These are phyloP conservation scores for Esox masquinongy DNA, from an alignment of 2,797 vertebrate species.

Conservation along the genomic window DNA sequence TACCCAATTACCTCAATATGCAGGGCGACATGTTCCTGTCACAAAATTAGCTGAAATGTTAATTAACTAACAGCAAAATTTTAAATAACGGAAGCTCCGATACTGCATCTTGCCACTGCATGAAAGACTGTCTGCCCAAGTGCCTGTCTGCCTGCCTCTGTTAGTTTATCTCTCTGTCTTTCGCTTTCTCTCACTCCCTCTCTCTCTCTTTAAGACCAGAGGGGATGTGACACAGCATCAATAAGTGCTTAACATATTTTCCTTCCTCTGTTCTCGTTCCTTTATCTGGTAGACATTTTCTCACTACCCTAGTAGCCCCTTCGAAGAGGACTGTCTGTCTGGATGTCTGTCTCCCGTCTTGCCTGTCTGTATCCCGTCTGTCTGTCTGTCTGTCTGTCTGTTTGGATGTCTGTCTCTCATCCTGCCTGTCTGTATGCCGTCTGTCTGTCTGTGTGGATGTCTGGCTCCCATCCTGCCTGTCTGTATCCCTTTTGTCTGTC, in stretches of 20 bases:
- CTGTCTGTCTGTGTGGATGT: background rate
- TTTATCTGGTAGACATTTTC: no score
- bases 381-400: background rate
- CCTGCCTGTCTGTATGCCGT: background rate
- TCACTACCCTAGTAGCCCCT: no score
- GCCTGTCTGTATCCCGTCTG: background rate
- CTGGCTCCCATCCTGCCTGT: background rate
- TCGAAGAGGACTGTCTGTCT: background rate
- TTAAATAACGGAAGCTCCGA: no score
- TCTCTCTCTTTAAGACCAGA: background rate
- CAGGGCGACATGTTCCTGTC: background rate
- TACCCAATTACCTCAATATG: background rate
- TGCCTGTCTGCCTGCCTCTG: background rate
- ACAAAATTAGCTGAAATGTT: no score
- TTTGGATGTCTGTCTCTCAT: background rate
- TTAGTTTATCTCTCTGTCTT: background rate
- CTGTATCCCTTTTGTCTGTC: no score
- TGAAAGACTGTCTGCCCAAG: background rate
- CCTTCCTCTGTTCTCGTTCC: no score
- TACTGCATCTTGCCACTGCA: no score
- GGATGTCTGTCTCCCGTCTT: background rate
- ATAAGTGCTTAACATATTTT: no score
- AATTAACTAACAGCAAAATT: no score
- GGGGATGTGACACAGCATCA: no score
- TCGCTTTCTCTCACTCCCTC: background rate